Evolutionary conservation across 1,140 invertebrate species (phyloP), one percentile per base, ranked within the genome.

Genomic region (Teleogryllus occipitalis): DNA sequence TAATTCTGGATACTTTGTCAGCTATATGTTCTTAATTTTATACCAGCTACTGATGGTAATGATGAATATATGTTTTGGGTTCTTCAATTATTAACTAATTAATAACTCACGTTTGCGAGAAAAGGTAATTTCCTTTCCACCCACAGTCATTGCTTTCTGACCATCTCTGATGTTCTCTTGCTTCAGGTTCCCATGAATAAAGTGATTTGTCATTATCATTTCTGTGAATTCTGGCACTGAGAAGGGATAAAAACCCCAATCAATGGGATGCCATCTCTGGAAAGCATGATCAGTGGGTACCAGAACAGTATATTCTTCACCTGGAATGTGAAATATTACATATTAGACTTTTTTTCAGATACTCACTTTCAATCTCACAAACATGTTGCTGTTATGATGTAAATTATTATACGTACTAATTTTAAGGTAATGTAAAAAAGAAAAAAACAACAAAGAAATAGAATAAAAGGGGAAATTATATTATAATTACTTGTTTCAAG

Each of bases 181-280:
- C 80, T 87, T 87, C 49, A 91, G 85, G 82, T 89, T 87, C 8
- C 89, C 89, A 77, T 87, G 85, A 21, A 91, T 85, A 83, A 91
- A 90, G 82, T 91, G 90, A 84, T 91, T 91, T 54, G 88, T 85
- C 78, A 91, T 87, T 75, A 91, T 86, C 79, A 86, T 87, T 82
- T 90, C 89, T 10, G 90, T 90, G 82, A 92, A 92, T 83, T 91
- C 89, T 14, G 89, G 89, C 49, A 91, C 90, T 81, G 89, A 89
- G 83, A 92, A 92, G 7, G 90, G 90, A 84, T 91, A 91, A 85
- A 92, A 92, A 54, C 90, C 90, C 90, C 90, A 92, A 84, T 92
- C 90, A 80, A 91, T 91, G 72, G 90, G 90, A 84, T 91, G 90
- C 89, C 90, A 92, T 79, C 89, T 84, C 82, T 91, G 90, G 83